These are phyloP conservation scores for Campopleginae sp. DNA, from an alignment of 2,888 invertebrate species.

Conservation along the genomic window DNA sequence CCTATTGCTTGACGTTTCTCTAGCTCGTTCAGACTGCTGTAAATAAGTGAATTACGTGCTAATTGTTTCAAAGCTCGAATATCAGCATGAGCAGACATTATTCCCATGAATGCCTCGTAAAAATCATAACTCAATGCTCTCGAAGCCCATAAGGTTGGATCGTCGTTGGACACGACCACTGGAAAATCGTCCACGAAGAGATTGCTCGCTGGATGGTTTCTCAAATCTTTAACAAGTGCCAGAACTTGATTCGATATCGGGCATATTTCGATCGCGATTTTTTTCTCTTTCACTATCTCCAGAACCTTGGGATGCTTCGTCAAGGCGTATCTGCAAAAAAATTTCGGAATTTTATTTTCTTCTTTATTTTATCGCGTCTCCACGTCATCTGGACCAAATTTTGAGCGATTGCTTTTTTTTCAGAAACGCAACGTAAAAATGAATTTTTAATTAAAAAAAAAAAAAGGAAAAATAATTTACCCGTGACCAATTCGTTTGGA, in stretches of 20 bases:
- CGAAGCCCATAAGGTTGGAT: slow-evolving; percentile 92
- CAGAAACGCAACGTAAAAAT: no score
- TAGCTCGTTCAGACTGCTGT: slow-evolving; percentile 86
- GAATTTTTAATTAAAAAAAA: no score
- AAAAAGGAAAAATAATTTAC: slow-evolving; percentile 79
- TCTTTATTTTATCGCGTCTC: no score
- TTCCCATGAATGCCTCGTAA: slow-evolving; percentile 91
- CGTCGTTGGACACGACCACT: slow-evolving; percentile 91
- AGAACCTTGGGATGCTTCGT: slow-evolving; percentile 90
- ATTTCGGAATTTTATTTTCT: no score
- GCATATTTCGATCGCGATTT: slow-evolving; percentile 91
- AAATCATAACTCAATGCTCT: slow-evolving; percentile 91
- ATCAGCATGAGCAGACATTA: slow-evolving; percentile 89
- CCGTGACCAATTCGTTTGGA: slow-evolving; percentile 92
- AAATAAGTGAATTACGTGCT: slow-evolving; percentile 90
- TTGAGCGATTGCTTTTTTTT: no score
- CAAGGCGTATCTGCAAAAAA: slow-evolving; percentile 85
- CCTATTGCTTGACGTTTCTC: slow-evolving; percentile 85
- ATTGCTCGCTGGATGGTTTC: slow-evolving; percentile 90
- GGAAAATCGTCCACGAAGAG: slow-evolving; percentile 89
- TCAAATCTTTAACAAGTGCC: slow-evolving; percentile 88
- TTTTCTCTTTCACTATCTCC: slow-evolving; percentile 85
- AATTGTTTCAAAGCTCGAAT: slow-evolving; percentile 90
- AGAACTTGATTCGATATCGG: slow-evolving; percentile 92
- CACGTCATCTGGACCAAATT: no score